A percentile compares a stretch with the other conserved stretches of the same genome.
Conservation (phyloP, 2,113 vertebrate species). For the human region GRCh38 chr12:78329501-78330000, state of each 20-base stretch:
- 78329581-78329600: too few relatives aligned
- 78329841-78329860: not conserved
- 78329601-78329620: not conserved
- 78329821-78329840: not conserved
- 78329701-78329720: not conserved
- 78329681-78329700: not conserved
- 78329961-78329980: not conserved
- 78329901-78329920: not conserved
- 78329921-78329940: not conserved
- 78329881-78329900: not conserved
- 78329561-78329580: too few relatives aligned
- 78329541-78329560: not conserved
- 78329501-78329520: not conserved
- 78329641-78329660: not conserved
- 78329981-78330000: not conserved
- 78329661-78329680: not conserved
- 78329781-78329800: not conserved
- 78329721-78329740: not conserved
- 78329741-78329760: not conserved
- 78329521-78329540: not conserved
- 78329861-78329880: not conserved
- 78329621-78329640: not conserved
- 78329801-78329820: not conserved
- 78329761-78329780: not conserved
- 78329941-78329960: not conserved